These are phyloP conservation scores for Gambusia yucatana DNA, from an alignment of 2,797 vertebrate genomes.

Conservation along the genomic window DNA sequence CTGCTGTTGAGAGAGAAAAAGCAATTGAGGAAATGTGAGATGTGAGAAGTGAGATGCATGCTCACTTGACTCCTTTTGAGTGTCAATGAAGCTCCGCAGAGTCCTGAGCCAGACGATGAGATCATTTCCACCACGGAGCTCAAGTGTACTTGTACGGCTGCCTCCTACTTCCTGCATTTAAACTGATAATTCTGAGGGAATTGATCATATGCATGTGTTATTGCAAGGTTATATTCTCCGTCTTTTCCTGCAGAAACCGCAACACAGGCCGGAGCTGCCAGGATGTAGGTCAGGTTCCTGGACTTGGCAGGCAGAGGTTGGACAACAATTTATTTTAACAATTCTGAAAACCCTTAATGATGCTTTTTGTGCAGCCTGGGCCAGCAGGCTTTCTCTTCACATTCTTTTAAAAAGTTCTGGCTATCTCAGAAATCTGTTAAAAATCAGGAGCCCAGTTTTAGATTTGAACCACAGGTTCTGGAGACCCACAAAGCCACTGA, in stretches of 20 bases:
- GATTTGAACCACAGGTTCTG: constrained; percentile 54
- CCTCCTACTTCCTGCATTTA: constrained; percentile 63
- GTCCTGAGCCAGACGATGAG: constrained; percentile 68
- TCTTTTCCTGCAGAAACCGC: constrained; percentile 59
- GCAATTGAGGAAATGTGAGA: constrained; percentile 57
- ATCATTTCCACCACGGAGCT: constrained; percentile 71
- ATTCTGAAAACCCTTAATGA: constrained; percentile 23
- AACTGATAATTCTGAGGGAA: constrained; percentile 59
- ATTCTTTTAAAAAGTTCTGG: constrained; percentile 46
- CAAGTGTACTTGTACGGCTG: constrained; percentile 54
- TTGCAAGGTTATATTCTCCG: constrained; percentile 41
- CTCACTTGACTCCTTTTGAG: constrained; percentile 64
- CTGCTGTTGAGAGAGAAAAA: constrained; percentile 66
- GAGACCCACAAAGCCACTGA: constrained; percentile 59
- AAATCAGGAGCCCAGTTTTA: constrained; percentile 48
- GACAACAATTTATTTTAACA: constrained; percentile 23
- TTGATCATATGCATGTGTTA: constrained; percentile 45
- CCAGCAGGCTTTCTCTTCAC: constrained; percentile 35
- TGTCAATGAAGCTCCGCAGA: constrained; percentile 69
- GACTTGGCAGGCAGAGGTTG: constrained; percentile 31
- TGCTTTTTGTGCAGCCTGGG: constrained; percentile 17
- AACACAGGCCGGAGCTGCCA: constrained; percentile 44
- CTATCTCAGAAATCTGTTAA: constrained; percentile 51
- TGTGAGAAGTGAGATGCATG: constrained; percentile 58
- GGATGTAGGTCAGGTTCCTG: constrained; percentile 38